Evolutionary conservation across 1,140 invertebrate genomes (phyloP), one percentile per base, ranked within the genome.

Genomic region (Lethocerus indicus): DNA sequence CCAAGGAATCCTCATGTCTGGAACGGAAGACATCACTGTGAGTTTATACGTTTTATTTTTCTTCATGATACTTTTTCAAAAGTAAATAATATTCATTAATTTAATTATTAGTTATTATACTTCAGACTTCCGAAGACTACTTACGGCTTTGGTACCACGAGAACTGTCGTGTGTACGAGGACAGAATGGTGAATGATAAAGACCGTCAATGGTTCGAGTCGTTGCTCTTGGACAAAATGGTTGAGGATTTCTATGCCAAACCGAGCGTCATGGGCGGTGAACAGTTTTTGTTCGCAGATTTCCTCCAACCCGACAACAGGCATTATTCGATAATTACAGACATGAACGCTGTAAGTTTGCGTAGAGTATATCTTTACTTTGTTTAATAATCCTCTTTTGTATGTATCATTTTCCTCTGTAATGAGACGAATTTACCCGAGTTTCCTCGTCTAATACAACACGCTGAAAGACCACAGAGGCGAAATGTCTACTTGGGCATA

Each of bases 61-160:
- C n/a, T 32, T 32, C n/a, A 32, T 32, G 29, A 32, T 32, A n/a
- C n/a, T 32, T 32, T 9, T 32, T 32, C 29, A 9, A 32, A 32
- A 9, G 7, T 32, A 9, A 9, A 32, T 9, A 32, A 32, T 9
- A 32, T n/a, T 32, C n/a, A 9, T n/a, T 32, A n/a, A n/a, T 9
- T 32, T 9, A 9, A 32, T 9, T 32, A 32, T 32, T 32, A 6
- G 18, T 51, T 1, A 64, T 23, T 53, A 83, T 6, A 45, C 12
- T 18, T 21, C 41, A 55, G 51, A 52, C 37, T 60, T 23, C 58
- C 13, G 50, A 58, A n/a, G 53, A 61, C 26, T 25, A 67, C 0
- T 35, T 72, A 1, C 35, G 71, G 43, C 64, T 83, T 3, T 83
- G 79, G 79, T 74, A 76, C 44, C 79, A 83, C 61, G 79, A 83